Evolutionary conservation across 92 coral and sea anemone genomes (phyloP).

Genomic region (Actinostola sp.): DNA sequence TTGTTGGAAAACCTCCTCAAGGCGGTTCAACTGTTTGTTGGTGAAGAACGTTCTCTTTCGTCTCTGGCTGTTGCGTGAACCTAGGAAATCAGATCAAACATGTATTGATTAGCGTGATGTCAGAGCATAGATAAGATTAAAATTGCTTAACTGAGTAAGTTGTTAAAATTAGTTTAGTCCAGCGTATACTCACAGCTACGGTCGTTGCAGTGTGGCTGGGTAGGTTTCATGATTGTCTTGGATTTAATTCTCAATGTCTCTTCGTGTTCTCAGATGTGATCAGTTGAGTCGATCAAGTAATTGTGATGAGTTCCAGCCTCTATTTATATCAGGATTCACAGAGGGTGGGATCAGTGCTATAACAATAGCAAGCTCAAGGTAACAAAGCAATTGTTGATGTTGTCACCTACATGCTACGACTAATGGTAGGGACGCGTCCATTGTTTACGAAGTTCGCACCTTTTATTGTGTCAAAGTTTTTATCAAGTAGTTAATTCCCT

Average conservation of each 20-base stretch:
- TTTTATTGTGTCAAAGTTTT: neutral
- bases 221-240: neutral
- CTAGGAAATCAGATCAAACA: conserved; percentile 15
- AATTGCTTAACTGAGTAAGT: neutral
- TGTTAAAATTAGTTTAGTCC: too few relatives aligned
- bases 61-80: conserved; percentile 41
- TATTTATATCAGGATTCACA: conserved; percentile 5
- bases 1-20: conserved; percentile 60
- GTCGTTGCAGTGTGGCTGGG: neutral
- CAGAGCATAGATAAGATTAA: neutral
- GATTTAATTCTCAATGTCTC: neutral
- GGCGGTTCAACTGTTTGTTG: conserved; percentile 62
- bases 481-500: too few relatives aligned
- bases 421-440: conserved; percentile 1
- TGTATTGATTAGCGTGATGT: neutral
- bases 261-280: neutral
- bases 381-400: conserved; percentile 23
- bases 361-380: conserved; percentile 3
- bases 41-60: conserved; percentile 63
- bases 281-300: neutral
- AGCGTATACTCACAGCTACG: too few relatives aligned
- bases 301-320: neutral
- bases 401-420: conserved; percentile 24
- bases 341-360: conserved; percentile 11
- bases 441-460: conserved; percentile 19